A percentile compares a stretch with the other conserved stretches of the same genome.
These are phyloP conservation scores for Pristionchus entomophagus DNA, from an alignment of 2,888 invertebrate species.

Conservation along the genomic window DNA sequence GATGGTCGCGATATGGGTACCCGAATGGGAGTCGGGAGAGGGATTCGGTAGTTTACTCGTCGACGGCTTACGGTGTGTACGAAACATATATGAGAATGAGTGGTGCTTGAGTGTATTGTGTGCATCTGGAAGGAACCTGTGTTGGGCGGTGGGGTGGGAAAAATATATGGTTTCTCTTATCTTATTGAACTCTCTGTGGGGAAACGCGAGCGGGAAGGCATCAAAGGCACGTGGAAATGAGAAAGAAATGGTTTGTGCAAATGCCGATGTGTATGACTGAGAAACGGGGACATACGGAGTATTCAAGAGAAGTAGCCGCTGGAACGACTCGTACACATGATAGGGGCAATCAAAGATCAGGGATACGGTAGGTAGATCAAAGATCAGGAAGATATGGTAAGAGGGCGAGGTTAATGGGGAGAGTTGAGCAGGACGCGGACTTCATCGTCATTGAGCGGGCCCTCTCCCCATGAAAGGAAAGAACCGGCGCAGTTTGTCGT, in stretches of 20 bases:
- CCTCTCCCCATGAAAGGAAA: slow-evolving; percentile 50
- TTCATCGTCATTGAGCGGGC: not conserved
- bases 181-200: not conserved
- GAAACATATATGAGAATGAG: not conserved
- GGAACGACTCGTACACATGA: not conserved
- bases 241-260: not conserved
- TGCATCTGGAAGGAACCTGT: not conserved
- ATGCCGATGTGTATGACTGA: slow-evolving; percentile 27
- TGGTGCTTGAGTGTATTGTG: slow-evolving; percentile 15
- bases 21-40: slow-evolving; percentile 3
- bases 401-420: not conserved
- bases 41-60: slow-evolving; percentile 14
- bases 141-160: not conserved
- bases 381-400: not conserved
- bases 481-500: slow-evolving; percentile 51
- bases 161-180: not conserved
- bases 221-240: not conserved
- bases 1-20: slow-evolving; percentile 14
- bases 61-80: not conserved
- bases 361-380: not conserved
- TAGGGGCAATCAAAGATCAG: not conserved
- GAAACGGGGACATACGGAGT: not conserved
- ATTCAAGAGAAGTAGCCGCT: not conserved
- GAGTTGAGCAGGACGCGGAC: not conserved
- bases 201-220: not conserved